These are phyloP conservation scores for Phyllotreta striolata DNA, from an alignment of 2,888 invertebrate species.

Conservation along the genomic window DNA sequence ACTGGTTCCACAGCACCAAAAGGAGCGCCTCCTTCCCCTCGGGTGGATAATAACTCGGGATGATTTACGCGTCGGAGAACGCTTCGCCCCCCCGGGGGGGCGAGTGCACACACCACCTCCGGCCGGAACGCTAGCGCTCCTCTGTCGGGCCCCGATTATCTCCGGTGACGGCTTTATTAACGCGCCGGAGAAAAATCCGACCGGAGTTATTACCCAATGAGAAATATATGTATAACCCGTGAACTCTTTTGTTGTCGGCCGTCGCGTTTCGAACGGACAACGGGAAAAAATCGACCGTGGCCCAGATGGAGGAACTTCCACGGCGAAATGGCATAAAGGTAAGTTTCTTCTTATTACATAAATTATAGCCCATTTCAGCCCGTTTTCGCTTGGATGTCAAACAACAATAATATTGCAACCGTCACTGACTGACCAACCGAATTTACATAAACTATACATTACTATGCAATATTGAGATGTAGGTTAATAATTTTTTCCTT, in stretches of 20 bases:
- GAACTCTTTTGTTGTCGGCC: constrained; percentile 31
- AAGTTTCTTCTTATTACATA: too few relatives aligned
- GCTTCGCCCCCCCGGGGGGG: constrained; percentile 37
- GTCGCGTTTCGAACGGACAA: not conserved
- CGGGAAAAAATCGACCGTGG: too few relatives aligned
- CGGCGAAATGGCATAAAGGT: too few relatives aligned
- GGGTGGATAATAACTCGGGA: constrained; percentile 34
- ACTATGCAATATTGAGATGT: too few relatives aligned
- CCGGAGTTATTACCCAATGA: constrained; percentile 32
- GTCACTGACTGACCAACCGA: too few relatives aligned
- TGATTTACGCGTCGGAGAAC: constrained; percentile 35
- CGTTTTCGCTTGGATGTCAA: too few relatives aligned
- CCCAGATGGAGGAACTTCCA: too few relatives aligned
- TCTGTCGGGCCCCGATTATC: constrained; percentile 36
- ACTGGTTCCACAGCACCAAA: not conserved
- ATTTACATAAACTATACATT: too few relatives aligned
- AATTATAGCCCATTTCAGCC: too few relatives aligned
- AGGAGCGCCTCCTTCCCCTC: constrained; percentile 27
- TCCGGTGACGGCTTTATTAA: constrained; percentile 40
- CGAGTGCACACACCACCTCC: constrained; percentile 29
- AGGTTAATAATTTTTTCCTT: too few relatives aligned
- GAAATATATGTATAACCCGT: constrained; percentile 33
- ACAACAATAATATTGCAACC: too few relatives aligned
- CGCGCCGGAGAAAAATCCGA: constrained; percentile 29
- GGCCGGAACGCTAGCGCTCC: constrained; percentile 29